Percentiles rank a stretch among this genome's conserved stretches.
Evolutionary conservation across 1,140 invertebrate species (phyloP).

Genomic region (Sesamia nonagrioides): DNA sequence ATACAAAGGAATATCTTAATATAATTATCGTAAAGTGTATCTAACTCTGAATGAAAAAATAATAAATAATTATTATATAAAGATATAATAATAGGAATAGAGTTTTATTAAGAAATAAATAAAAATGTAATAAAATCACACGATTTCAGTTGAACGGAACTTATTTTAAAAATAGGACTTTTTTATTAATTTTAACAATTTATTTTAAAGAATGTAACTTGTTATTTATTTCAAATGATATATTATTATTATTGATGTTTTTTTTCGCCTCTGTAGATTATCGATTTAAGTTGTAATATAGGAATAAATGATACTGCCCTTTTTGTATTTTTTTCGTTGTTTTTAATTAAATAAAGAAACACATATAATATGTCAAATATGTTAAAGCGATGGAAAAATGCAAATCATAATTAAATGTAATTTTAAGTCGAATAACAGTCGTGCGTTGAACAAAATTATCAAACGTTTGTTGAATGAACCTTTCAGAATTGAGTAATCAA

Average conservation of each 20-base stretch:
- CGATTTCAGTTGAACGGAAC: constrained; percentile 77
- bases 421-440: constrained; percentile 36
- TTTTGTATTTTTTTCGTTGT: constrained; percentile 74
- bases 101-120: constrained; percentile 86
- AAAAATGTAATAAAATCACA: constrained; percentile 83
- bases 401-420: constrained; percentile 43
- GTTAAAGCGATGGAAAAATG: constrained; percentile 46
- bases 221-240: constrained; percentile 88
- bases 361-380: constrained; percentile 34
- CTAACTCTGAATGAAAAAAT: constrained; percentile 82
- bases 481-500: constrained; percentile 11
- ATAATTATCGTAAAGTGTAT: constrained; percentile 82
- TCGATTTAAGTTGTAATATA: constrained; percentile 83
- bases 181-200: constrained; percentile 86
- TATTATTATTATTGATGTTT: constrained; percentile 86
- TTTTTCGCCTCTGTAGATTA: constrained; percentile 78
- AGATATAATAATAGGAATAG: constrained; percentile 86
- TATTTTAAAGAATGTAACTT: constrained; percentile 83
- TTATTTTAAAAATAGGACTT: constrained; percentile 74
- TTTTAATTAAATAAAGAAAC: constrained; percentile 63
- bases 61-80: constrained; percentile 86
- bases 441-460: constrained; percentile 79
- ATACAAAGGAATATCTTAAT: constrained; percentile 66
- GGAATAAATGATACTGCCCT: constrained; percentile 81
- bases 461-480: constrained; percentile 63